These are phyloP conservation scores for Scomber scombrus DNA, from an alignment of 2,113 vertebrate genomes.

Conservation along the genomic window DNA sequence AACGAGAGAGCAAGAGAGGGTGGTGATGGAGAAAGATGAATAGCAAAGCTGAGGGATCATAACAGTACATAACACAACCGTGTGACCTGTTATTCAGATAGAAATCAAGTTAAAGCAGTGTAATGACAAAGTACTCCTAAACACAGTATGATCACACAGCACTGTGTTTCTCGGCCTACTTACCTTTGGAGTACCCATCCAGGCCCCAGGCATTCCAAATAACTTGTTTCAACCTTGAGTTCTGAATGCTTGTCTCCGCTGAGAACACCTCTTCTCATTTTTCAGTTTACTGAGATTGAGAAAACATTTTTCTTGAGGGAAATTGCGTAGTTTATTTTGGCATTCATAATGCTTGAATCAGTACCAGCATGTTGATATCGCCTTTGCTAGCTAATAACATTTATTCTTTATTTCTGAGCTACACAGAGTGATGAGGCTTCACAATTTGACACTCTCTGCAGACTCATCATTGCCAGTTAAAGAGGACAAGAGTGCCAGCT, in stretches of 20 bases:
- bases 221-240: constrained; percentile 45
- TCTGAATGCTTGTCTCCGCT: constrained; percentile 29
- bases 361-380: constrained; percentile 27
- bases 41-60: constrained; percentile 30
- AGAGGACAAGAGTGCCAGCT: constrained; percentile 19
- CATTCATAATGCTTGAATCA: constrained; percentile 38
- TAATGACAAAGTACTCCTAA: constrained; percentile 51
- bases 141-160: constrained; percentile 49
- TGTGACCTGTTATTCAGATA: constrained; percentile 44
- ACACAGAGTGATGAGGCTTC: constrained; percentile 5
- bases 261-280: constrained; percentile 50
- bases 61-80: no score
- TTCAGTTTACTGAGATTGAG: constrained; percentile 49
- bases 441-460: constrained; percentile 21
- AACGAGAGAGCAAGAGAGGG: not conserved
- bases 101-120: constrained; percentile 38
- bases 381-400: constrained; percentile 23
- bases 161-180: constrained; percentile 30
- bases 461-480: constrained; percentile 32
- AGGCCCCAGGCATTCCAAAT: constrained; percentile 48
- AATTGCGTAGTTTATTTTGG: constrained; percentile 55
- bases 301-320: constrained; percentile 49
- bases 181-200: constrained; percentile 46
- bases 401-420: constrained; percentile 11
- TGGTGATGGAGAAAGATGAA: constrained; percentile 43